Percentiles rank a stretch among this genome's conserved stretches.
Conservation (phyloP, 2,113 vertebrate genomes). For the Pseudorasbora parva region DNA sequence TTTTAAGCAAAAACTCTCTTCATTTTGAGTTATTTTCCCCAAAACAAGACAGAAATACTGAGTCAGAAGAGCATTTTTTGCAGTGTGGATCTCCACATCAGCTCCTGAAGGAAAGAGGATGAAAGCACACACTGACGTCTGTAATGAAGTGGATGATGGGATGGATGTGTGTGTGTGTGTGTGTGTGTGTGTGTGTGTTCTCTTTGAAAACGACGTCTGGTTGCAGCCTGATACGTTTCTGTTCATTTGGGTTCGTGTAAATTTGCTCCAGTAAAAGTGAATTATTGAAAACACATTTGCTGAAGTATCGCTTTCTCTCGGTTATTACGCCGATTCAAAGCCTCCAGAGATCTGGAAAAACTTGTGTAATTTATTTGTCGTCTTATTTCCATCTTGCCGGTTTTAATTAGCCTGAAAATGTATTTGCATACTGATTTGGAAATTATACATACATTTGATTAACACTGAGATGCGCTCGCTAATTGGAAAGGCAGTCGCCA, state of each 20-base stretch:
- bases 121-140: not conserved
- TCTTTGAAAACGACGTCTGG: not conserved
- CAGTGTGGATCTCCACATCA: not conserved
- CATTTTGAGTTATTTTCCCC: too few species aligned
- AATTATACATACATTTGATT: conserved; percentile 53
- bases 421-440: conserved; percentile 58
- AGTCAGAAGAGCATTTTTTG: too few species aligned
- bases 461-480: conserved; percentile 48
- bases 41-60: too few species aligned
- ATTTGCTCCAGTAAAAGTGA: conserved; percentile 5
- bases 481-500: conserved; percentile 46
- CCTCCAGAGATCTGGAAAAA: conserved; percentile 36
- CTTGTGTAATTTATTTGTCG: conserved; percentile 26
- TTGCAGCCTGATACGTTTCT: not conserved
- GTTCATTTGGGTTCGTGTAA: conserved; percentile 12
- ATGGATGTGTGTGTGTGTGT: not conserved
- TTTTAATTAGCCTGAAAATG: conserved; percentile 52
- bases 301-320: not conserved
- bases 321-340: conserved; percentile 26
- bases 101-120: not conserved
- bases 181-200: too few species aligned
- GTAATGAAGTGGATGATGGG: not conserved
- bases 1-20: too few species aligned
- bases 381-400: conserved; percentile 44
- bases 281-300: conserved; percentile 19